A percentile compares a stretch with the other conserved stretches of the same genome.
Evolutionary conservation across 2,797 vertebrate species (phyloP).

Genomic region (Enteromius argenteus): DNA sequence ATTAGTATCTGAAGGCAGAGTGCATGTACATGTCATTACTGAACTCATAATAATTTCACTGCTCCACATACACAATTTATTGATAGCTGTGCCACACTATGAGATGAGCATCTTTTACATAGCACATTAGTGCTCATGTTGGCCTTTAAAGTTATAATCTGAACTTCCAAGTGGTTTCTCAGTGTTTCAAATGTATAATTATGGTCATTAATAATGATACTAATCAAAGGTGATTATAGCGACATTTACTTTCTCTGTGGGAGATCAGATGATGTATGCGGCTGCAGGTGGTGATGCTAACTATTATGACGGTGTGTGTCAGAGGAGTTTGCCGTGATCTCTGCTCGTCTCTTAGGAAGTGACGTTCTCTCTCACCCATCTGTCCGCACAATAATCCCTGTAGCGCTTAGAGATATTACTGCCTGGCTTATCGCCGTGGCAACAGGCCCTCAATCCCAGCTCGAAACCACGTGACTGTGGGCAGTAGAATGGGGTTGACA

Average conservation of each 20-base stretch:
- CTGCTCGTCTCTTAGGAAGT: conserved; percentile 76
- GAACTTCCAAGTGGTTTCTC: not conserved
- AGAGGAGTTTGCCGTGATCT: conserved; percentile 49
- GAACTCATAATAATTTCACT: conserved; percentile 6
- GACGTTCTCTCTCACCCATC: conserved; percentile 78
- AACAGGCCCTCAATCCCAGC: conserved; percentile 82
- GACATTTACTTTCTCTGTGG: conserved; percentile 19
- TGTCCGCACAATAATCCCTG: conserved; percentile 83
- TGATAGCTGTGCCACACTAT: not conserved
- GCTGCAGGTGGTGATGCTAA: conserved; percentile 42
- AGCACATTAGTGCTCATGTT: not conserved
- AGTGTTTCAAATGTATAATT: not conserved
- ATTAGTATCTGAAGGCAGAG: conserved; percentile 14
- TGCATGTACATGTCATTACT: conserved; percentile 16
- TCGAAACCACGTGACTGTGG: conserved; percentile 76
- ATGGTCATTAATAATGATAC: not conserved
- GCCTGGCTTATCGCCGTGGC: conserved; percentile 81
- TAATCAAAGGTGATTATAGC: conserved; percentile 22
- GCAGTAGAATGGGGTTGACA: conserved; percentile 62
- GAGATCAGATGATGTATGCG: conserved; percentile 47
- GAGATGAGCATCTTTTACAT: not conserved
- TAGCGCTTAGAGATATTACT: conserved; percentile 84
- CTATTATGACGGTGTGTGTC: conserved; percentile 28
- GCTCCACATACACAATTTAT: not conserved
- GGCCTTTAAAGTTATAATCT: not conserved